phyloP scores from a whole-genome alignment of 53 echinoderm and acorn worm genomes.

The Astropecten irregularis region DNA sequence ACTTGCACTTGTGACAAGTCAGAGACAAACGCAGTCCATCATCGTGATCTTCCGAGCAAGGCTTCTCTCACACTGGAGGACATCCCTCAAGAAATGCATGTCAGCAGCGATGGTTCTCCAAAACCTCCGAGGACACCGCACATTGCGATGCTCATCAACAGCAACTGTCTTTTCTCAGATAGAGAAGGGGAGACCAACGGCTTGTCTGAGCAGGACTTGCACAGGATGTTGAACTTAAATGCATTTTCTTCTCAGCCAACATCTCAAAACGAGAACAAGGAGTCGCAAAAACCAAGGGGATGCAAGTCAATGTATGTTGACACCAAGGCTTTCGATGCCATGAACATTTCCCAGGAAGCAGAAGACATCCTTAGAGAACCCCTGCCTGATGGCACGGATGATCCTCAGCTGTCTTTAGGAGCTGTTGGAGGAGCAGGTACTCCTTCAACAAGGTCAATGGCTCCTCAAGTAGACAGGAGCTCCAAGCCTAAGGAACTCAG shows the following conservation, averaged over 20 bases:
- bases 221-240: conserved; percentile 16
- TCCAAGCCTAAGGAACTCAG: conserved; percentile 52
- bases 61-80: neutral
- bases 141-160: conserved; percentile 43
- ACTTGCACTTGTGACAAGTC: conserved; percentile 35
- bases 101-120: neutral
- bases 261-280: neutral
- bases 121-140: conserved; percentile 18
- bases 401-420: neutral
- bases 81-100: neutral
- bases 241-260: neutral
- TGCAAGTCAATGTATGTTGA: neutral
- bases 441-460: neutral
- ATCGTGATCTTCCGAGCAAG: neutral
- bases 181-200: neutral
- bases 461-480: conserved; percentile 58
- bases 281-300: neutral
- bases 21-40: neutral
- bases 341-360: neutral
- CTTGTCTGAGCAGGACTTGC: conserved; percentile 20
- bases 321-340: neutral
- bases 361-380: neutral
- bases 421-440: conserved; percentile 31
- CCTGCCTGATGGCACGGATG: neutral
- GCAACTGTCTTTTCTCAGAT: conserved; percentile 1